Percentiles rank a stretch among this genome's conserved stretches.
Evolutionary conservation across 1,140 invertebrate genomes (phyloP).

Genomic region (Palaemon carinicauda): DNA sequence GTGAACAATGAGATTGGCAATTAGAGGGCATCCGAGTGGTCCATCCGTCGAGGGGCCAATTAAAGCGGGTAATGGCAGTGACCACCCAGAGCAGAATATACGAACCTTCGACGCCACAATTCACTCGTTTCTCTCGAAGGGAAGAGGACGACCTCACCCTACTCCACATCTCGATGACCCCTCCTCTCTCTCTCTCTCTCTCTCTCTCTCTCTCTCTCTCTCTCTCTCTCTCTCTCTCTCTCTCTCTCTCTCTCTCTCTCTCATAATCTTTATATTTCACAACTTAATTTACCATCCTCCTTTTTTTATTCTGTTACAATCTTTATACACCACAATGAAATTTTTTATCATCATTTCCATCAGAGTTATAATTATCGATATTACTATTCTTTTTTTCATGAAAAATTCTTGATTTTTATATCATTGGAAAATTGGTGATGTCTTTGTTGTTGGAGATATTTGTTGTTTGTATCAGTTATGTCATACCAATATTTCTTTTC

Average conservation of each 20-base stretch:
- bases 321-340: too few relatives aligned
- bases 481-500: too few relatives aligned
- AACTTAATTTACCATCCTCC: too few relatives aligned
- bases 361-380: neutral
- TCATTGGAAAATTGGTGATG: too few relatives aligned
- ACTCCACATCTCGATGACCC: neutral
- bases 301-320: neutral
- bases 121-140: conserved; percentile 16
- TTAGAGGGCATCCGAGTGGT: conserved; percentile 48
- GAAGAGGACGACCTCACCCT: neutral
- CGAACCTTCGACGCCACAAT: conserved; percentile 23
- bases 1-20: conserved; percentile 56
- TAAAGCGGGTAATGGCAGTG: conserved; percentile 51
- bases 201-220: conserved; percentile 7
- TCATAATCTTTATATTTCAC: neutral
- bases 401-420: neutral
- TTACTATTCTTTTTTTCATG: neutral
- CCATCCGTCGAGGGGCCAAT: conserved; percentile 54
- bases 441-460: too few relatives aligned
- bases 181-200: neutral
- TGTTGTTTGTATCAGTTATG: too few relatives aligned
- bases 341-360: neutral
- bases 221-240: conserved; percentile 5
- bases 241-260: neutral
- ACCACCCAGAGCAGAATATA: conserved; percentile 43